These are phyloP conservation scores for Drosophila persimilis DNA, from an alignment of 1,140 invertebrate genomes.

Conservation along the genomic window DNA sequence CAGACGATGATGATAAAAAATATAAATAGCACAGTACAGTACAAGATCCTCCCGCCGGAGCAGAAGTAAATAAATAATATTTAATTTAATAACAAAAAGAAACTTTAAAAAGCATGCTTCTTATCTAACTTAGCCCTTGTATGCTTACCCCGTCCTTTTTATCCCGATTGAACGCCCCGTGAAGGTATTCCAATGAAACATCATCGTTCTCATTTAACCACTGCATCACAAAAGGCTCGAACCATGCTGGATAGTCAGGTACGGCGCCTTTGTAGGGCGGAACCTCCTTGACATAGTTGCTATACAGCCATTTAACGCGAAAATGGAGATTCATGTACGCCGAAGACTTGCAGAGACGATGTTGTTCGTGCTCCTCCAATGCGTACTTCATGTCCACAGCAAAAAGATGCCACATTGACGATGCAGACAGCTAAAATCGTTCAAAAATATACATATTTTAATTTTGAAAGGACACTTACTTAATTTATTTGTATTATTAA, in stretches of 20 bases:
- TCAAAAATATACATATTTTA: not conserved
- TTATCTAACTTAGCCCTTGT: not conserved
- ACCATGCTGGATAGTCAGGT: constrained; percentile 99
- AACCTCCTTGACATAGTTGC: constrained; percentile 99
- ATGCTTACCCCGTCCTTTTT: constrained; percentile 97
- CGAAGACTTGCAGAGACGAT: constrained; percentile 97
- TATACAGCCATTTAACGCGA: constrained; percentile 98
- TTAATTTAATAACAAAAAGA: no score
- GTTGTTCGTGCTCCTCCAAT: constrained; percentile 98
- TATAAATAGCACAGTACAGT: no score
- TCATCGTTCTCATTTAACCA: constrained; percentile 99
- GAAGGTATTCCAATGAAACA: constrained; percentile 98
- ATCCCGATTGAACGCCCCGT: constrained; percentile 99
- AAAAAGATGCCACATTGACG: constrained; percentile 98
- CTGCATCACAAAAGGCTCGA: constrained; percentile 99
- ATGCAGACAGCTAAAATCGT: constrained; percentile 92
- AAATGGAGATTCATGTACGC: constrained; percentile 99
- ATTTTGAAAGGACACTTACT: not conserved
- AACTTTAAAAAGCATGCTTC: no score
- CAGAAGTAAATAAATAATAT: no score
- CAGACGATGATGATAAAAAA: no score
- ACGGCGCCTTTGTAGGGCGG: constrained; percentile 97
- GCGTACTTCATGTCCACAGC: constrained; percentile 99
- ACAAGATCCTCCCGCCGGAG: no score
- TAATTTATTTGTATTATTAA: no score